Base-by-base conservation (phyloP, 2,113 vertebrate genomes). In the Menura novaehollandiae region DNA sequence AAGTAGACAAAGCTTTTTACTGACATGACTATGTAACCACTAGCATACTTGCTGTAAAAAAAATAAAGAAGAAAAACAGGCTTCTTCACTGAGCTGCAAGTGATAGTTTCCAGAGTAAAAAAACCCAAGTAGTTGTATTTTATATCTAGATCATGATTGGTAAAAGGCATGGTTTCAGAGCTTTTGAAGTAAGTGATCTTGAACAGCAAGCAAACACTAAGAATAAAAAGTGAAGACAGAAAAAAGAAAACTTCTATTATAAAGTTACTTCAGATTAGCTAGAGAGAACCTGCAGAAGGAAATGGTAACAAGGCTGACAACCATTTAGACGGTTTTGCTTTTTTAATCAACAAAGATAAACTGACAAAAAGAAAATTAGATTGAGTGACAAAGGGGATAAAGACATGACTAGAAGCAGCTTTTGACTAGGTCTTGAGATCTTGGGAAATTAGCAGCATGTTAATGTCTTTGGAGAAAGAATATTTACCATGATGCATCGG, bases 401-500 rank as follows among this genome's bases (percentile, higher is more conserved):
- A 85, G 10, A 32, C 20, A 7, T 51, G 21, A 74, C 20, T 28
- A 83, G 39, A 71, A 85, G 35, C 16, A 88, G 30, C 12, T 82
- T 72, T 44, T 53, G 47, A 55, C 27, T 39, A 55, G 16, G 16
- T 35, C 17, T 80, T 56, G 30, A 72, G 26, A 59, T 33, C 68
- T 37, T 76, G 47, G 21, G 47, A 35, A 63, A 52, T 58, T 21
- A 71, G 27, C 10, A 95, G 30, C 27, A 28, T 27, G 11, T 27
- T 35, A 39, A 1, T 60, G 13, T 20, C 35, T 78, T 43, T 79
- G 8, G 35, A 84, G 39, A 91, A 88, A 47, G 21, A 86, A 55
- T 74, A 71, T 28, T 95, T 93, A 97, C 97, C 95, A 94, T 74
- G 59, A 97, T 52, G 41, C 97, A 97, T 59, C 77, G 39, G 20